A percentile compares a stretch with the other conserved stretches of the same genome.
phyloP scores from a whole-genome alignment of 2,888 invertebrate species.

The Dexiosoma caninum region DNA sequence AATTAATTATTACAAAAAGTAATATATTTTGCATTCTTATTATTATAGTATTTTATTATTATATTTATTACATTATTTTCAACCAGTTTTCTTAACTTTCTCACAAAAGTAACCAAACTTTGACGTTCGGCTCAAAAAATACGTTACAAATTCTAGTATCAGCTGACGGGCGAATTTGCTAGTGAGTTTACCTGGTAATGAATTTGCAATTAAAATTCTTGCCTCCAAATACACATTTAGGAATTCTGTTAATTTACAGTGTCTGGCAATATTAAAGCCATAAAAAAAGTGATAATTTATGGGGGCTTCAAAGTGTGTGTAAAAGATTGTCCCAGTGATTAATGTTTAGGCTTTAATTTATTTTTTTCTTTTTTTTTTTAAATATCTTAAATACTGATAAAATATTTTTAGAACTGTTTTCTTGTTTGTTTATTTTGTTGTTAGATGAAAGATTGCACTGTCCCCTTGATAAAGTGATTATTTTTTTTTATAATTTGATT shows the following conservation, averaged over 20 bases:
- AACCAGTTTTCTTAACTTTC: too few species aligned
- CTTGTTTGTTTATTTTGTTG: constrained; percentile 25
- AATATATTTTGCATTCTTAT: too few species aligned
- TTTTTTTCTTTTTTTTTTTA: constrained; percentile 22
- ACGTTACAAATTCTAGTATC: too few species aligned
- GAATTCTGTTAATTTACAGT: not conserved
- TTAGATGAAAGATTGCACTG: constrained; percentile 34
- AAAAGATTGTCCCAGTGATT: constrained; percentile 38
- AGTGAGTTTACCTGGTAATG: too few species aligned
- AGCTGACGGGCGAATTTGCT: too few species aligned
- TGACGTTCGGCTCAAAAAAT: too few species aligned
- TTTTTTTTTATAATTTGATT: constrained; percentile 22
- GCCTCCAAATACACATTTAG: too few species aligned
- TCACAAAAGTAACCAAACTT: too few species aligned
- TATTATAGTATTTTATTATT: too few species aligned
- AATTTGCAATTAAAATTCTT: too few species aligned
- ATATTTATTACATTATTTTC: too few species aligned
- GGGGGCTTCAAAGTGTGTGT: constrained; percentile 36
- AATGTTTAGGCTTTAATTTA: constrained; percentile 27
- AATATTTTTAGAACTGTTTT: constrained; percentile 3
- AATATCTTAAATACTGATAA: constrained; percentile 37
- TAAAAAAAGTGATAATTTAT: constrained; percentile 54
- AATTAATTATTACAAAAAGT: too few species aligned
- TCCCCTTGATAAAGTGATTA: constrained; percentile 50
- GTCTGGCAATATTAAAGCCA: constrained; percentile 31